These are phyloP conservation scores for Typhlichthys eigenmanni DNA, from an alignment of 2,797 vertebrate genomes.

Conservation along the genomic window DNA sequence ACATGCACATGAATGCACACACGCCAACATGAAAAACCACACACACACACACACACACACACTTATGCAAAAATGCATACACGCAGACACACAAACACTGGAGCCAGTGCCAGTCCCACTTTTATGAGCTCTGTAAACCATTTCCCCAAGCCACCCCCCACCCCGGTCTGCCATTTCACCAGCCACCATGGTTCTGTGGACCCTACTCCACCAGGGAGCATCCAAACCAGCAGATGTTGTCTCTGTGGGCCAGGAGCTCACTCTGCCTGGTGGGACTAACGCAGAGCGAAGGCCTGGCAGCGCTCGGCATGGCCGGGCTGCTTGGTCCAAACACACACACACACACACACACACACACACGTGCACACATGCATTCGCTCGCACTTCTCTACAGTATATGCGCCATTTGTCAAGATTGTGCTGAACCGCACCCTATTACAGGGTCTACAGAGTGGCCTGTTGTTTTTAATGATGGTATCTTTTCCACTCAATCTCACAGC, in stretches of 20 bases:
- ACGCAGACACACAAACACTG: constrained; percentile 47
- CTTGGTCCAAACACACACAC: constrained; percentile 34
- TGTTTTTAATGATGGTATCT: constrained; percentile 55
- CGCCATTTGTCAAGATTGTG: constrained; percentile 62
- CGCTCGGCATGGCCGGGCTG: constrained; percentile 67
- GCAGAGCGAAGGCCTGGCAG: constrained; percentile 58
- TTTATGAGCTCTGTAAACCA: constrained; percentile 55
- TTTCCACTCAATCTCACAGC: constrained; percentile 42
- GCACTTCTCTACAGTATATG: constrained; percentile 36
- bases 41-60: constrained; percentile 12
- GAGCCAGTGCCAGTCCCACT: constrained; percentile 51
- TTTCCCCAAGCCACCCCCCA: constrained; percentile 4
- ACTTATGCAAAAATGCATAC: constrained; percentile 40
- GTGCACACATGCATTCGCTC: not conserved
- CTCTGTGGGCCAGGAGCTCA: constrained; percentile 75
- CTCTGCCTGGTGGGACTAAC: constrained; percentile 65
- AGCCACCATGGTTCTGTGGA: constrained; percentile 65
- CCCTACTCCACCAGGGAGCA: constrained; percentile 54
- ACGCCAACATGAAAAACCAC: constrained; percentile 23
- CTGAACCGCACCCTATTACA: constrained; percentile 54
- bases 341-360: constrained; percentile 32
- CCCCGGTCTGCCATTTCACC: constrained; percentile 54
- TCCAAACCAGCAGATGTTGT: constrained; percentile 77
- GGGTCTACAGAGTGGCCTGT: constrained; percentile 37
- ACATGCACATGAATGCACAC: not conserved